phyloP scores from a whole-genome alignment of 2,888 invertebrate genomes.

The Pantelozetes paolii region DNA sequence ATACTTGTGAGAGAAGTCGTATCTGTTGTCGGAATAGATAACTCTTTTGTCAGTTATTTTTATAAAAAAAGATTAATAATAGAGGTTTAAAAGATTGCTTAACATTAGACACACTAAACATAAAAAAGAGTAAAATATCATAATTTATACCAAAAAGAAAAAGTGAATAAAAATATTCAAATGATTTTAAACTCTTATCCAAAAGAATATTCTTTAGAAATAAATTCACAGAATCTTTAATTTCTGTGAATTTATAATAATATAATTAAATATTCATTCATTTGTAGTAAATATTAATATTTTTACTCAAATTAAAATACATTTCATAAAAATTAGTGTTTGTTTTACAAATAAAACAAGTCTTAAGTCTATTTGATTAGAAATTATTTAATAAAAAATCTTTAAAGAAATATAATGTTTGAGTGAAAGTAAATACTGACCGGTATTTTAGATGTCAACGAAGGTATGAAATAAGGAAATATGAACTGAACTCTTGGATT shows the following conservation, averaged over 20 bases:
- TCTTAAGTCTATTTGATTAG: no score
- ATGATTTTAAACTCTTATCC: background rate
- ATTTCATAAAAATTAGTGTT: background rate
- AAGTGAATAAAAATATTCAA: background rate
- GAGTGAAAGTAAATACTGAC: background rate
- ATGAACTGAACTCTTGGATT: background rate
- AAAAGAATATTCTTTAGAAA: no score
- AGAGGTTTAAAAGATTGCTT: no score
- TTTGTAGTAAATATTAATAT: no score
- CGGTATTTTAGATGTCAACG: background rate
- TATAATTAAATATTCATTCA: no score
- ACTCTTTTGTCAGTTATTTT: no score
- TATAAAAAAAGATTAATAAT: no score
- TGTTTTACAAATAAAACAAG: no score
- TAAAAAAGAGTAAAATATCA: background rate
- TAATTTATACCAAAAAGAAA: background rate
- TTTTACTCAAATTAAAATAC: background rate
- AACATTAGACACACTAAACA: background rate
- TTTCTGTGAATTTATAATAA: no score
- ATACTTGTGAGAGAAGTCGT: background rate
- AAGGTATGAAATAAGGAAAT: background rate
- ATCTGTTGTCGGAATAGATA: no score
- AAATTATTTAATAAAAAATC: no score
- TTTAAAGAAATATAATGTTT: background rate
- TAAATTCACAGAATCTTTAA: no score